phyloP scores from a whole-genome alignment of 2,888 invertebrate species.

The Drosophila ochracea region DNA sequence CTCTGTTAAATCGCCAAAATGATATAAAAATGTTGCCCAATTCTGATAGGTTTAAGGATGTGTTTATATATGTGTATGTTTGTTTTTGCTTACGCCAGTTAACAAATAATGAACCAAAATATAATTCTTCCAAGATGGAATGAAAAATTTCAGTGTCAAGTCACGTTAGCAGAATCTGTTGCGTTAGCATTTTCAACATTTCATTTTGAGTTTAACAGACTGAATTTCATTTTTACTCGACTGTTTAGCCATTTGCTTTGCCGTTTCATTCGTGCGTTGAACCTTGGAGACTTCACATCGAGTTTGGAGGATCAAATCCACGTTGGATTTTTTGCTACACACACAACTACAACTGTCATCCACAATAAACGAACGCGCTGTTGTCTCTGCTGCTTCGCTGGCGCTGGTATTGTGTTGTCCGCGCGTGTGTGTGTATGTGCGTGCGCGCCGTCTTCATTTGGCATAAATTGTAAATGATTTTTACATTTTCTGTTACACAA shows the following conservation, averaged over 20 bases:
- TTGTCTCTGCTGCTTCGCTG: conserved; percentile 60
- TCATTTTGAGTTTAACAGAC: conserved; percentile 58
- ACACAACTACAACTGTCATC: conserved; percentile 66
- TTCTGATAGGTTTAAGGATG: not conserved
- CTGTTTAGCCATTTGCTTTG: conserved; percentile 55
- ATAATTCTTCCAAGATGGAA: not conserved
- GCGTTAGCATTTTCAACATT: conserved; percentile 31
- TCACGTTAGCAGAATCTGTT: conserved; percentile 40
- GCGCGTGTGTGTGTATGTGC: conserved; percentile 34
- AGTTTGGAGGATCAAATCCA: conserved; percentile 85
- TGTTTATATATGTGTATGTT: not conserved
- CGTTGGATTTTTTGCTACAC: conserved; percentile 71
- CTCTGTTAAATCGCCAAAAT: conserved; percentile 16
- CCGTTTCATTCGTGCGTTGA: conserved; percentile 60
- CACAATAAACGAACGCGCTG: conserved; percentile 62
- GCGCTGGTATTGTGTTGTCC: conserved; percentile 46
- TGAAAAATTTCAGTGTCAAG: conserved; percentile 14
- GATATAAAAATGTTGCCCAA: not conserved
- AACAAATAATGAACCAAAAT: not conserved
- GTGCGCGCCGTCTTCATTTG: conserved; percentile 62
- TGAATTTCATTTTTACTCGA: conserved; percentile 59
- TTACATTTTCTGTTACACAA: conserved; percentile 45
- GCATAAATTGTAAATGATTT: conserved; percentile 52
- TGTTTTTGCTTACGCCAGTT: not conserved
- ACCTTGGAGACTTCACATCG: conserved; percentile 85